These are phyloP conservation scores for Chalcis sispes DNA, from an alignment of 2,888 invertebrate species.

Conservation along the genomic window DNA sequence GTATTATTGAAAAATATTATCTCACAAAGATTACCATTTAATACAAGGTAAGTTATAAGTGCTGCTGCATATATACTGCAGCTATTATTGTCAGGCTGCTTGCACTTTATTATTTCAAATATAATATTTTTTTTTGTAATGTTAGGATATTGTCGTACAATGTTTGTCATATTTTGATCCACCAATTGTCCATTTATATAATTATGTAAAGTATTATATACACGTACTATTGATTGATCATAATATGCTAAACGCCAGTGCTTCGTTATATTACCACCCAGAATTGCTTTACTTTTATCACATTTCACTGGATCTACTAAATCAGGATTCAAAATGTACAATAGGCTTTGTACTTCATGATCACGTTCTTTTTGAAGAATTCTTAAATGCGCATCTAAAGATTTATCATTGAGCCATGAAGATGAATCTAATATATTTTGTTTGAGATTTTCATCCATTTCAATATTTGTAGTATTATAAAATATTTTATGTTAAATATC, in stretches of 20 bases:
- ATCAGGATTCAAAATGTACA: conserved; percentile 4
- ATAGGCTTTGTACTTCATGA: conserved; percentile 1
- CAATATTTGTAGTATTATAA: too few relatives aligned
- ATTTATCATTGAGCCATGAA: too few relatives aligned
- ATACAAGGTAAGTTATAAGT: not conserved
- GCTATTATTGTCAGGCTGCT: conserved; percentile 9
- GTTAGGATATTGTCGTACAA: not conserved
- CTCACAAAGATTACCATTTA: not conserved
- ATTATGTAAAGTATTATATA: conserved; percentile 11
- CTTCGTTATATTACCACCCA: conserved; percentile 1
- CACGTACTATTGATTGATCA: not conserved
- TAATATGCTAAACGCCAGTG: conserved; percentile 21
- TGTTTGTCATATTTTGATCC: not conserved
- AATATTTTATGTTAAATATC: too few relatives aligned
- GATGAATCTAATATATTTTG: too few relatives aligned
- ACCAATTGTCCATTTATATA: not conserved
- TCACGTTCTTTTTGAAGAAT: not conserved
- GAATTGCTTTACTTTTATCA: not conserved
- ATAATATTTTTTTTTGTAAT: conserved; percentile 2
- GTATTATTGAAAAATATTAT: not conserved
- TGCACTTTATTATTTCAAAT: not conserved
- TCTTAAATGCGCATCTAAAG: conserved; percentile 1
- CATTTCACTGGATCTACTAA: not conserved
- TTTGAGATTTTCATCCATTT: conserved; percentile 1
- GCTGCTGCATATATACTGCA: conserved; percentile 27